phyloP scores from a whole-genome alignment of 53 echinoderm and acorn worm species.

The Holothuria leucospilota region DNA sequence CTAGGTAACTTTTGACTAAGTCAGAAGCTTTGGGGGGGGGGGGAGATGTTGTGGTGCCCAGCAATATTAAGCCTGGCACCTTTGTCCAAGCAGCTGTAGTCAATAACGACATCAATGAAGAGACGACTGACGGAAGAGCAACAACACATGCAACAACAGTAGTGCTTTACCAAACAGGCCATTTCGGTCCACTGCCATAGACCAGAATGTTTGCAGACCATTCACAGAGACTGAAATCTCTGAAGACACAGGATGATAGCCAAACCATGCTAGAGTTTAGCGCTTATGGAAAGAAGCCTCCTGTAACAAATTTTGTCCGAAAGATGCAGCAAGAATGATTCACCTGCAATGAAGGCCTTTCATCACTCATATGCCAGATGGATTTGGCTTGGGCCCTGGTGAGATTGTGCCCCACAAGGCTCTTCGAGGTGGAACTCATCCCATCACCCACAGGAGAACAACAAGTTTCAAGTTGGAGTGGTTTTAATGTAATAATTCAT shows the following conservation, averaged over 20 bases:
- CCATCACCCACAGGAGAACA: no score
- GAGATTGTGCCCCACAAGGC: conserved; percentile 32
- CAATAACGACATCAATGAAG: no score
- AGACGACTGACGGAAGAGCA: no score
- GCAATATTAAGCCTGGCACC: no score
- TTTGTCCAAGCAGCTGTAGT: conserved; percentile 39
- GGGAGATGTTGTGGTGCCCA: not conserved
- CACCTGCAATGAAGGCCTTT: not conserved
- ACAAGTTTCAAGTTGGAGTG: conserved; percentile 26
- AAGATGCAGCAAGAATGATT: conserved; percentile 52
- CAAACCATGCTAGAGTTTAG: conserved; percentile 29
- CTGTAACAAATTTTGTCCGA: not conserved
- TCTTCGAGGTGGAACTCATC: conserved; percentile 23
- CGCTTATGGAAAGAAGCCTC: conserved; percentile 4
- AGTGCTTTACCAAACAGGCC: no score
- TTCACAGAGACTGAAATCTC: conserved; percentile 34
- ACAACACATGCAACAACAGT: no score
- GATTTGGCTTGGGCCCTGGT: conserved; percentile 35
- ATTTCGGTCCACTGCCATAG: no score
- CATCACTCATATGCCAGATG: not conserved
- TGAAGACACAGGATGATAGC: not conserved
- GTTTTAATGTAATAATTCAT: conserved; percentile 30
- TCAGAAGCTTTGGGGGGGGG: conserved; percentile 44
- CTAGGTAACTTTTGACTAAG: conserved; percentile 38
- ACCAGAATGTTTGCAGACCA: conserved; percentile 17